A percentile compares a stretch with the other conserved stretches of the same genome.
Conservation (phyloP, 2,797 vertebrate species). For the Siniperca undulata region DNA sequence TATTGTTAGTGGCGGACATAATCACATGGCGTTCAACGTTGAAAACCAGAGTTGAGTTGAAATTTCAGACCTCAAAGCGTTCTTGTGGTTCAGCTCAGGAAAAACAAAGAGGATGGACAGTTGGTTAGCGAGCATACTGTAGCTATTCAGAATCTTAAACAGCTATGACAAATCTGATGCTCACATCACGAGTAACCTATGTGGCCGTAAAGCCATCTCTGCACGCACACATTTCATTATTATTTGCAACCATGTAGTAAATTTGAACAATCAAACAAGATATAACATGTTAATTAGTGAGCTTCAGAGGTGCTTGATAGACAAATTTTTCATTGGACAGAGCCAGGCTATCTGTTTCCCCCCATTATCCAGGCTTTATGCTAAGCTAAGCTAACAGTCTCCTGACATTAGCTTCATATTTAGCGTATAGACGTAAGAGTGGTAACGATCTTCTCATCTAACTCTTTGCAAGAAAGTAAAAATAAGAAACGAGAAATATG, state of each 20-base stretch:
- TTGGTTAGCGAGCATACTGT: not conserved
- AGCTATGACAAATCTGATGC: not conserved
- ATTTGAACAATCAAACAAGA: not conserved
- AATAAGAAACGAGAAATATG: not conserved
- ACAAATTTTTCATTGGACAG: not conserved
- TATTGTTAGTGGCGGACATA: constrained; percentile 34
- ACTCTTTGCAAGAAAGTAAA: not conserved
- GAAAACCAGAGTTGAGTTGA: constrained; percentile 26
- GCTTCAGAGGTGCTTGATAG: not conserved
- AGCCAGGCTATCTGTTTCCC: not conserved
- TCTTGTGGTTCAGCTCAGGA: constrained; percentile 43
- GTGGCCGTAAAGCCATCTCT: too few species aligned
- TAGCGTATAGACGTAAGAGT: not conserved
- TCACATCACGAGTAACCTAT: too few species aligned
- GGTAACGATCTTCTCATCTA: not conserved
- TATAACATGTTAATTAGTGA: too few species aligned
- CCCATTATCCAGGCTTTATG: not conserved
- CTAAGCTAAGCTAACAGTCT: not conserved
- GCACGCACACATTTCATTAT: too few species aligned
- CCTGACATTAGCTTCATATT: not conserved
- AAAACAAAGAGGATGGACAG: constrained; percentile 9
- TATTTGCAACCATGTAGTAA: too few species aligned
- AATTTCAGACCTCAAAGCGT: constrained; percentile 36
- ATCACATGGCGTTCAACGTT: constrained; percentile 33
- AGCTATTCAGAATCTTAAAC: not conserved